A percentile compares a stretch with the other conserved stretches of the same genome.
Conservation (phyloP, 2,888 invertebrate genomes). For the Limenitis arthemis region DNA sequence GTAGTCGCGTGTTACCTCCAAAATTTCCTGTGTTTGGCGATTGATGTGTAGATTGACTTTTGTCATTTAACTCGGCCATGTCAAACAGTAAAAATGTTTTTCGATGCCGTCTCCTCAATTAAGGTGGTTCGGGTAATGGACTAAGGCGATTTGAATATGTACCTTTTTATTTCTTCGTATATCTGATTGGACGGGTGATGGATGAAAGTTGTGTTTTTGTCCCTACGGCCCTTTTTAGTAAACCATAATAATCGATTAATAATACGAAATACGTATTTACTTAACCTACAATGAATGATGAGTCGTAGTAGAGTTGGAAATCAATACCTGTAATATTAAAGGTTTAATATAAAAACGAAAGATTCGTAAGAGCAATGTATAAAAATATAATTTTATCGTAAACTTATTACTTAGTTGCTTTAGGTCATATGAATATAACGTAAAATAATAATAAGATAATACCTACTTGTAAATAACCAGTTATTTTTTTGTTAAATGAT, state of each 20-base stretch:
- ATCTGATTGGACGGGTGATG: conserved; percentile 64
- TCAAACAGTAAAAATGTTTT: conserved; percentile 69
- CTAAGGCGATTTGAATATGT: conserved; percentile 56
- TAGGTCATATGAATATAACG: too few relatives aligned
- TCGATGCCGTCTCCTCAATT: conserved; percentile 61
- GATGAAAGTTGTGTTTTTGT: conserved; percentile 52
- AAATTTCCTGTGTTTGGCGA: conserved; percentile 71
- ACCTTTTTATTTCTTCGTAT: conserved; percentile 37
- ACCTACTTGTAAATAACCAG: neutral
- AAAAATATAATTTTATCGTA: too few relatives aligned
- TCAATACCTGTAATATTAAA: neutral
- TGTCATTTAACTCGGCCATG: conserved; percentile 69
- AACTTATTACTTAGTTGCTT: too few relatives aligned
- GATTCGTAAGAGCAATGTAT: too few relatives aligned
- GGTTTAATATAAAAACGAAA: too few relatives aligned
- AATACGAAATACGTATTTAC: conserved; percentile 2
- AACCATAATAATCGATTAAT: conserved; percentile 14
- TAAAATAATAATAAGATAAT: neutral
- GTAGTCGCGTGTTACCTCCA: conserved; percentile 67
- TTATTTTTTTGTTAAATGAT: neutral
- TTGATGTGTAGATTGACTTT: conserved; percentile 72
- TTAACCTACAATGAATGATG: neutral
- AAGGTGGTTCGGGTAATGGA: conserved; percentile 61
- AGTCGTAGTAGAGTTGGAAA: neutral
- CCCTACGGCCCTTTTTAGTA: conserved; percentile 13